Base-by-base conservation (phyloP, 53 echinoderm and acorn worm species). In the Pentamera pediparva region DNA sequence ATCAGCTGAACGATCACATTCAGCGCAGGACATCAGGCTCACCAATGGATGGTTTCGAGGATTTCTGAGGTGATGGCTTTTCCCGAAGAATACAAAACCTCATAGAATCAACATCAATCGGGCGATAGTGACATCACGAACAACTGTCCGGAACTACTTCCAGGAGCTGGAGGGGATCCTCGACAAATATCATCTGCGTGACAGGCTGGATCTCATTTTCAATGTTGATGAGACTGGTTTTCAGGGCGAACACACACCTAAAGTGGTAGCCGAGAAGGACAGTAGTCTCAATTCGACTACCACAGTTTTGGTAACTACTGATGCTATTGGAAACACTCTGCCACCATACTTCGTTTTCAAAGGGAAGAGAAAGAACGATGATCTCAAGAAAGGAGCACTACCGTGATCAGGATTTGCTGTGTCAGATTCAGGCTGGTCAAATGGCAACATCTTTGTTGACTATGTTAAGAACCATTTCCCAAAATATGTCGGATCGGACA, bases 271-370 rank as follows among this genome's bases (percentile, higher is more conserved):
- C 9, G 9, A 9, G 9, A 43, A 43, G 43, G 43, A 43, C 15
- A 43, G 15, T 43, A 43, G 15, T 9, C 9, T 43, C 43, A 33
- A 35, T 37, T 26, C 75, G 4, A 75, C 39, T 15, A 76, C 61
- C 15, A 64, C 65, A 3, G 18, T 52, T 55, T 20, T 20, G 21
- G 56, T 20, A 18, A 55, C 56, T 6, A 55, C 56, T 6, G 21
- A 55, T 20, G 29, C 49, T 0, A 33, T 18, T 10, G 63, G 77
- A 0, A 10, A 21, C 2, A 32, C 53, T 24, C 18, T 77, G 0
- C 64, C 64, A 15, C 77, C 77, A 1, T 78, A 35, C 26, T 43
- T 78, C 25, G 36, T 78, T 17, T 50, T 78, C 13, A 64, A 78
- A 26, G 78, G 78, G 50, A 64, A 78, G 37, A 21, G 40, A 37